Base-by-base conservation (phyloP, 1,140 invertebrate species). In the Drosophila paulistorum region DNA sequence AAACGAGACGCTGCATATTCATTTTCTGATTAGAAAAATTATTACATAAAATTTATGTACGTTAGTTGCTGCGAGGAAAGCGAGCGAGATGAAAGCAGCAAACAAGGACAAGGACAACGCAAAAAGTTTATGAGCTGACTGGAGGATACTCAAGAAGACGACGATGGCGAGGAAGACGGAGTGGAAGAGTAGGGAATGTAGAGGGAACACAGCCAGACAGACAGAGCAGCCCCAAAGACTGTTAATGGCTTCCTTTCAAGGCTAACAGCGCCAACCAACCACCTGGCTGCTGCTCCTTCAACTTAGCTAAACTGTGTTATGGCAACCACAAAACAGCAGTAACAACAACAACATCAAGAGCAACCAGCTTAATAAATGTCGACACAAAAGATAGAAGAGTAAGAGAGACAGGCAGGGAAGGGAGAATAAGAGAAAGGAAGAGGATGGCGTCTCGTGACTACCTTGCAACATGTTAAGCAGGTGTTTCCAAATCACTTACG, bases 401-500 rank as follows among this genome's bases (percentile, higher is more conserved):
- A 30, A 4, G 6, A 23, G 17, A 20, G 26, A 51, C 55, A 57
- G 57, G 20, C 9, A 14, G 42, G 17, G 64, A 20, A 7, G 48
- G 11, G 54, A 62, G 41, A 26, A 14, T 61, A 20, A 10, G 48
- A 11, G 54, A 62, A 35, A 20, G 57, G 1, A 54, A 23, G 45
- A 26, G 42, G 55, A 39, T n/a, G 64, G 51, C 70, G 68, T 26
- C 59, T 60, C 41, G 48, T 69, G 71, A 66, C 71, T 79, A 73
- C 71, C 79, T 76, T 77, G 82, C 79, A 85, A 74, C 84, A 89
- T 89, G 84, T 80, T 83, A 83, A 87, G 83, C 83, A 87, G 83
- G 83, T 87, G 83, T 87, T 80, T 83, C 83, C 71, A 87, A 87
- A 87, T 87, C 83, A 87, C 83, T 87, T 87, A 87, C 81, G 83